Conservation (phyloP, 2,888 invertebrate genomes). For the Pterobdella sp. region DNA sequence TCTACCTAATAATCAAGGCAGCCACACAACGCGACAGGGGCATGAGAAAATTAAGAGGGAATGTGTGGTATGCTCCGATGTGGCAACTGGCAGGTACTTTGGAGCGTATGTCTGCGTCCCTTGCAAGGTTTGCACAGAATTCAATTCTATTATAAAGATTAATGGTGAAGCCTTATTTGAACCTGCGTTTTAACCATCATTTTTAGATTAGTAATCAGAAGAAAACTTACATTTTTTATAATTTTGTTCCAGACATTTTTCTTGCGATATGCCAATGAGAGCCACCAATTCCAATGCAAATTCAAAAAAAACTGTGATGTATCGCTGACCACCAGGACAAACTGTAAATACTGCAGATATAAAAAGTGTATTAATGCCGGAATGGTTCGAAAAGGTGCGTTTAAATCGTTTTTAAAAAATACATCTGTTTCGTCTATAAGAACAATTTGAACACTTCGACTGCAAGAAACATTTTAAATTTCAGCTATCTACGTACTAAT, state of each 20-base stretch:
- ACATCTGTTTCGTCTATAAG: too few species aligned
- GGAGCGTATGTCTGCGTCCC: constrained; percentile 40
- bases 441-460: too few species aligned
- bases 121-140: constrained; percentile 38
- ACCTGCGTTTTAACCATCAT: too few species aligned
- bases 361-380: constrained; percentile 46
- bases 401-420: too few species aligned
- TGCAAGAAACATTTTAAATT: too few species aligned
- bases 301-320: constrained; percentile 43
- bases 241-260: constrained; percentile 36
- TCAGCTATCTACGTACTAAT: too few species aligned
- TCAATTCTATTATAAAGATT: too few species aligned
- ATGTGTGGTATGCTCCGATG: constrained; percentile 38
- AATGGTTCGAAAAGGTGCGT: constrained; percentile 48
- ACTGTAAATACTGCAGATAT: constrained; percentile 49
- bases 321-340: constrained; percentile 45
- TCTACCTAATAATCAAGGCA: background rate
- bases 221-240: background rate
- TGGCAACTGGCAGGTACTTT: constrained; percentile 40
- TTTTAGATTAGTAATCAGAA: too few species aligned
- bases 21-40: constrained; percentile 27
- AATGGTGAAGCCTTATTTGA: too few species aligned
- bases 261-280: constrained; percentile 36
- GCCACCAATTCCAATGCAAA: constrained; percentile 34
- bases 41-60: constrained; percentile 6